phyloP scores from a whole-genome alignment of 2,797 vertebrate genomes.

The Pygocentrus nattereri region DNA sequence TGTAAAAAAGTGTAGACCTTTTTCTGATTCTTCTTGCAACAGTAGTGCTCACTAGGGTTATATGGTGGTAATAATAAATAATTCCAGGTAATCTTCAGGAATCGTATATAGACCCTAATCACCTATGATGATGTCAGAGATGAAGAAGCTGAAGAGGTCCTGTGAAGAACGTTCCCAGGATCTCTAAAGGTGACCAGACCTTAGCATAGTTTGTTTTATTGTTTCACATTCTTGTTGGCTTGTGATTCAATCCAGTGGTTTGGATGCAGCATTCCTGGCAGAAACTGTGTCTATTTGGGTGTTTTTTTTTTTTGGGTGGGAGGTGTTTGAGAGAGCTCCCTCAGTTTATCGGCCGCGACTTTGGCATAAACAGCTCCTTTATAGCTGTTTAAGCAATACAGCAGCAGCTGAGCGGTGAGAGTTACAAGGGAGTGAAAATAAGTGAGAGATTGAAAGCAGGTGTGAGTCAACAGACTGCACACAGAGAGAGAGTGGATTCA shows the following conservation, averaged over 20 bases:
- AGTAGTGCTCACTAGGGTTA: not conserved
- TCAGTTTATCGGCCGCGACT: slow-evolving; percentile 39
- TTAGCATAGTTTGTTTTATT: slow-evolving; percentile 2
- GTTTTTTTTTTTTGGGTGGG: not conserved
- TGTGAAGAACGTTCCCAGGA: not conserved
- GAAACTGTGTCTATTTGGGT: not conserved
- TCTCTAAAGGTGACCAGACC: slow-evolving; percentile 17
- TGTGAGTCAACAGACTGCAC: slow-evolving; percentile 8
- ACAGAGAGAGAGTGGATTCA: not conserved
- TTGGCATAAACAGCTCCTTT: slow-evolving; percentile 40
- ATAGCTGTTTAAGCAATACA: slow-evolving; percentile 26
- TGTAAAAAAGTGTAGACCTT: not conserved
- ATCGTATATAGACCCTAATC: not conserved
- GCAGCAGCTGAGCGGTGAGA: slow-evolving; percentile 24
- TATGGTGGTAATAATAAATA: no score
- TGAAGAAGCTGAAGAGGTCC: not conserved
- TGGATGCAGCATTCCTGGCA: slow-evolving; percentile 22
- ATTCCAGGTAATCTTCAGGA: not conserved
- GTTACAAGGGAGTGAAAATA: slow-evolving; percentile 37
- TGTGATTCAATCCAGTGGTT: slow-evolving; percentile 16
- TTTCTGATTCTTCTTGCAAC: not conserved
- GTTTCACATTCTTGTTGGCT: slow-evolving; percentile 4
- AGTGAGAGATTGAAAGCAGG: slow-evolving; percentile 45
- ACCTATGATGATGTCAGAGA: not conserved
- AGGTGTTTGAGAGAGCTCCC: slow-evolving; percentile 17